Evolutionary conservation across 2,797 vertebrate species (phyloP).

Genomic region (Onychomys arenicola): DNA sequence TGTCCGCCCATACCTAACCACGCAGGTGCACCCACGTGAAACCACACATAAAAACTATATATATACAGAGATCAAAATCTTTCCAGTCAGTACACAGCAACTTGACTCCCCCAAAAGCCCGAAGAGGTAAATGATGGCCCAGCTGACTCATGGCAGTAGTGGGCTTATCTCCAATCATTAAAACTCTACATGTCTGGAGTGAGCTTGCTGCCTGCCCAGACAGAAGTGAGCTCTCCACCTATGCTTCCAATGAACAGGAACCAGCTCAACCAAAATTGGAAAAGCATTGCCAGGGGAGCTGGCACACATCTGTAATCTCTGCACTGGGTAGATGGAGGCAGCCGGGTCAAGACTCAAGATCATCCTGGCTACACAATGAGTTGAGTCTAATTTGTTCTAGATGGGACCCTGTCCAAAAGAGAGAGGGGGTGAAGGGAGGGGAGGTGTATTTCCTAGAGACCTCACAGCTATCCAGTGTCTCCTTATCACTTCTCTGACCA

Average conservation of each 20-base stretch:
- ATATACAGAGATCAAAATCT: neutral
- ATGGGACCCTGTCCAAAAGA: neutral
- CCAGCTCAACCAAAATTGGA: conserved; percentile 26
- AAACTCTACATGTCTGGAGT: neutral
- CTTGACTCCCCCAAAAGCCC: neutral
- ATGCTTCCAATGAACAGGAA: neutral
- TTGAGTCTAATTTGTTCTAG: neutral
- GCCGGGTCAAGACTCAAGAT: neutral
- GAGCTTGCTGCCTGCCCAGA: neutral
- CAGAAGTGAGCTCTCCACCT: neutral
- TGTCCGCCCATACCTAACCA: neutral
- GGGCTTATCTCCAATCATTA: neutral
- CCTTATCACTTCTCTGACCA: conserved; percentile 22
- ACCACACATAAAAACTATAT: neutral
- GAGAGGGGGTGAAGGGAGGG: neutral
- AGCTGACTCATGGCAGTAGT: too few relatives aligned
- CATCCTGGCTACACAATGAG: neutral
- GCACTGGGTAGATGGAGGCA: neutral
- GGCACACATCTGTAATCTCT: neutral
- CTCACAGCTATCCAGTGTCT: neutral
- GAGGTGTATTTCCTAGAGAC: neutral
- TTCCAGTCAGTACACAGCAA: neutral
- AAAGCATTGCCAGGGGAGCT: neutral
- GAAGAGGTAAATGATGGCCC: neutral
- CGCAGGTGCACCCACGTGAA: neutral